A percentile compares a stretch with the other conserved stretches of the same genome.
Conservation (phyloP, 2,113 vertebrate genomes). For the Salvelinus namaycush region DNA sequence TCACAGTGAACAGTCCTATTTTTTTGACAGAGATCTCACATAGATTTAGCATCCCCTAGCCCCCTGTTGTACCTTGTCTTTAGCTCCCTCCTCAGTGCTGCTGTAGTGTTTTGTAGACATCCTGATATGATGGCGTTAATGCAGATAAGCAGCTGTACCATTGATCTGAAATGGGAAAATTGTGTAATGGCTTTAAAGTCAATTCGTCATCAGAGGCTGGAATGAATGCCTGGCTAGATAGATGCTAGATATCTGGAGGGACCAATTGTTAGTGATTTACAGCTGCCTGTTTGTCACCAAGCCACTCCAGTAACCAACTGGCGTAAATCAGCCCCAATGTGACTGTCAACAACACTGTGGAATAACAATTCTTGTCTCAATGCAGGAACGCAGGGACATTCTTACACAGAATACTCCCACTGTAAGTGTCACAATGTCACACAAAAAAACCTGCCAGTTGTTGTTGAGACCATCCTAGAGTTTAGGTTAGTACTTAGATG, state of each 20-base stretch:
- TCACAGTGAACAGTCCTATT: neutral
- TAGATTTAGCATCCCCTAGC: neutral
- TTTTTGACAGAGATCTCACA: neutral
- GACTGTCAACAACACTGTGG: constrained; percentile 19
- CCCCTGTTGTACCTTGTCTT: neutral
- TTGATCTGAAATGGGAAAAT: neutral
- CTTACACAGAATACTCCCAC: constrained; percentile 49
- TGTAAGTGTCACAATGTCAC: constrained; percentile 33
- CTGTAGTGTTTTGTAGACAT: constrained; percentile 1
- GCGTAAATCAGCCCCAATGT: constrained; percentile 5
- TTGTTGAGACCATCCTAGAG: neutral
- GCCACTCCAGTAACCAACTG: constrained; percentile 21
- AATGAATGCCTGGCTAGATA: constrained; percentile 9
- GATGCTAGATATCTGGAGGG: too few relatives aligned
- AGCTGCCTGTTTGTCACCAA: constrained; percentile 38
- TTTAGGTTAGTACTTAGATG: too few relatives aligned
- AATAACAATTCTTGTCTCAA: constrained; percentile 50
- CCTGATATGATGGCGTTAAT: neutral
- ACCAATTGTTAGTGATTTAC: constrained; percentile 1
- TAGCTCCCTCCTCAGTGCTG: neutral
- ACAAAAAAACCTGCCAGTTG: neutral
- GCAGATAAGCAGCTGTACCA: constrained; percentile 29
- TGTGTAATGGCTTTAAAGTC: neutral
- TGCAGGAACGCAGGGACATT: constrained; percentile 54
- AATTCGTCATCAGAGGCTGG: neutral